Percentiles rank a stretch among this genome's conserved stretches.
Conservation (phyloP, 2,797 vertebrate genomes). For the Pipistrellus nathusii region DNA sequence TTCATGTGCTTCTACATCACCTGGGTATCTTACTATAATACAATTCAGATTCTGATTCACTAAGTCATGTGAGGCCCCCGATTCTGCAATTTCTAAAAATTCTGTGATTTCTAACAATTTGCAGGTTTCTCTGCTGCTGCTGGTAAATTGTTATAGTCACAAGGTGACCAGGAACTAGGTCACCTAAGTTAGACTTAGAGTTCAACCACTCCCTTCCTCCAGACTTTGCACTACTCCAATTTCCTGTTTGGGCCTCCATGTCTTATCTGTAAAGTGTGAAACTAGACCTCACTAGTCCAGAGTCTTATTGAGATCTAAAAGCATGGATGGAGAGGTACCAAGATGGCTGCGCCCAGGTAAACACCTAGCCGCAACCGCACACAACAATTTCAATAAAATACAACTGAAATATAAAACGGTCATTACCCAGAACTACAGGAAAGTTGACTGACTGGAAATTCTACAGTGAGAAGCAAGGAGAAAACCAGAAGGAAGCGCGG, state of each 20-base stretch:
- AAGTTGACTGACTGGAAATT: too few relatives aligned
- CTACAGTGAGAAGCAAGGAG: too few relatives aligned
- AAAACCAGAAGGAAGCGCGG: too few relatives aligned
- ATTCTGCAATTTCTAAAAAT: too few relatives aligned
- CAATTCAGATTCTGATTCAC: neutral
- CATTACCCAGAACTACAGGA: too few relatives aligned
- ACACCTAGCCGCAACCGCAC: too few relatives aligned
- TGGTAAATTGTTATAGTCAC: neutral
- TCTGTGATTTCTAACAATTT: neutral
- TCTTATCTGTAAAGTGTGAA: neutral
- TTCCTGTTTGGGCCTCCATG: neutral
- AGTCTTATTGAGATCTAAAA: neutral
- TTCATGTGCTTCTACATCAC: neutral
- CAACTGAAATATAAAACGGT: too few relatives aligned
- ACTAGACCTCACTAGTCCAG: neutral
- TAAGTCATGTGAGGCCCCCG: neutral
- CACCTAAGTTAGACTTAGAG: neutral
- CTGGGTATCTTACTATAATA: neutral
- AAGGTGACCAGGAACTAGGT: neutral
- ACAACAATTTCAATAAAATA: too few relatives aligned
- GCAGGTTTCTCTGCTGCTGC: neutral
- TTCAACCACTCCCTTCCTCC: neutral
- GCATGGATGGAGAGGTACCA: neutral
- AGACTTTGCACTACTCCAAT: neutral
- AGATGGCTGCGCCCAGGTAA: too few relatives aligned